Conservation (phyloP, 1,140 invertebrate genomes). For the Lineus longissimus region DNA sequence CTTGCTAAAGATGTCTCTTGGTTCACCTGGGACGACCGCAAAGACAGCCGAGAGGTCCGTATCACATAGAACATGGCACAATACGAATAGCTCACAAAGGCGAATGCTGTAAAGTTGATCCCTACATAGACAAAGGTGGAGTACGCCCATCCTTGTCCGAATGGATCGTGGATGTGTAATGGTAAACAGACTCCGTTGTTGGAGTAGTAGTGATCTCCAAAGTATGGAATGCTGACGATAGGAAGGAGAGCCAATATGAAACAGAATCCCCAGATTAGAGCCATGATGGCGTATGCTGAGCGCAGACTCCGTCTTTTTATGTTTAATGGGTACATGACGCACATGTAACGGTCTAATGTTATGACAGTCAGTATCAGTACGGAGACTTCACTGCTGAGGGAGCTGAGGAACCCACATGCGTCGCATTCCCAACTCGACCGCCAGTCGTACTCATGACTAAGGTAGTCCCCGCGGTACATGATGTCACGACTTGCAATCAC, state of each 20-base stretch:
- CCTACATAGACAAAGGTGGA: constrained; percentile 50
- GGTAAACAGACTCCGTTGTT: constrained; percentile 52
- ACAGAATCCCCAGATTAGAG: constrained; percentile 65
- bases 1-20: constrained; percentile 63
- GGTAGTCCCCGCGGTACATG: constrained; percentile 64
- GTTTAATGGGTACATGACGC: constrained; percentile 65
- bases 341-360: constrained; percentile 67
- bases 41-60: constrained; percentile 62
- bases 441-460: constrained; percentile 64
- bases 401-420: constrained; percentile 34
- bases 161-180: constrained; percentile 47
- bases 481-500: constrained; percentile 68
- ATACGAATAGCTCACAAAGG: constrained; percentile 51
- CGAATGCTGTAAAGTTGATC: constrained; percentile 53
- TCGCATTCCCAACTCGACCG: constrained; percentile 61
- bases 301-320: constrained; percentile 21
- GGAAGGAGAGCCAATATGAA: constrained; percentile 65
- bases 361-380: constrained; percentile 73
- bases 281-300: constrained; percentile 58
- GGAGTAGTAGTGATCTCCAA: constrained; percentile 51
- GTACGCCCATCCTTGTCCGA: constrained; percentile 53
- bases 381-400: constrained; percentile 59
- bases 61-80: constrained; percentile 62
- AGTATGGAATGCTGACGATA: constrained; percentile 61
- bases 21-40: constrained; percentile 59